These are phyloP conservation scores for Hyposoter didymator DNA, from an alignment of 2,888 invertebrate species.

Conservation along the genomic window DNA sequence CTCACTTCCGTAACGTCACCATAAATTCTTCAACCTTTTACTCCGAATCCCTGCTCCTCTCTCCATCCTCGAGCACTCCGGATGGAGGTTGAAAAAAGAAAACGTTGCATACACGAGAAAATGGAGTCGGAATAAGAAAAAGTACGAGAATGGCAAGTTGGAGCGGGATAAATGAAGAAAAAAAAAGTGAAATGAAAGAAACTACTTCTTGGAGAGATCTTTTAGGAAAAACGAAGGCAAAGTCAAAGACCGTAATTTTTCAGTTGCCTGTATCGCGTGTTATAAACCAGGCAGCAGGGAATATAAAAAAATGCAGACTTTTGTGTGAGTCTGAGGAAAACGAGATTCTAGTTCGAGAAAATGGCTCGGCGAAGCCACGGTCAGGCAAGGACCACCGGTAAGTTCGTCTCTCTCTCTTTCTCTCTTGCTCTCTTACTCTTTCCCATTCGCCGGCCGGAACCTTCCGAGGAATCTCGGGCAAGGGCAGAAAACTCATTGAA, in stretches of 20 bases:
- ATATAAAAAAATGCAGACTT: constrained; percentile 53
- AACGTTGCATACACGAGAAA: constrained; percentile 35
- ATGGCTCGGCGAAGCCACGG: constrained; percentile 67
- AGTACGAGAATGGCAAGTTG: constrained; percentile 31
- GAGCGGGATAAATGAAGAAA: constrained; percentile 31
- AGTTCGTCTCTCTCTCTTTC: constrained; percentile 63
- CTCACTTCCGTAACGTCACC: constrained; percentile 55
- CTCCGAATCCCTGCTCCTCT: background rate
- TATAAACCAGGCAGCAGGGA: constrained; percentile 50
- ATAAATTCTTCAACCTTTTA: constrained; percentile 59
- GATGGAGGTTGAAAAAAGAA: constrained; percentile 56
- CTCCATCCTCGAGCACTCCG: background rate
- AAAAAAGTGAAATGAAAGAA: constrained; percentile 18
- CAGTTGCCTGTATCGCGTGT: constrained; percentile 28
- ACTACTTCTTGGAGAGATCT: constrained; percentile 24
- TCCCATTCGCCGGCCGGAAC: constrained; percentile 20
- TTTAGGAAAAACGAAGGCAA: constrained; percentile 45
- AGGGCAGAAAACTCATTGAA: constrained; percentile 61
- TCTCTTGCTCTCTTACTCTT: constrained; percentile 54
- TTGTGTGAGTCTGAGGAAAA: constrained; percentile 66
- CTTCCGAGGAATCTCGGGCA: constrained; percentile 47
- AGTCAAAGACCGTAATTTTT: constrained; percentile 65
- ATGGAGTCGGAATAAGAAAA: constrained; percentile 21
- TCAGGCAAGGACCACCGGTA: constrained; percentile 63
- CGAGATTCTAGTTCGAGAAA: constrained; percentile 74